Evolutionary conservation across 2,888 invertebrate species (phyloP).

Genomic region (Protonemura montana): DNA sequence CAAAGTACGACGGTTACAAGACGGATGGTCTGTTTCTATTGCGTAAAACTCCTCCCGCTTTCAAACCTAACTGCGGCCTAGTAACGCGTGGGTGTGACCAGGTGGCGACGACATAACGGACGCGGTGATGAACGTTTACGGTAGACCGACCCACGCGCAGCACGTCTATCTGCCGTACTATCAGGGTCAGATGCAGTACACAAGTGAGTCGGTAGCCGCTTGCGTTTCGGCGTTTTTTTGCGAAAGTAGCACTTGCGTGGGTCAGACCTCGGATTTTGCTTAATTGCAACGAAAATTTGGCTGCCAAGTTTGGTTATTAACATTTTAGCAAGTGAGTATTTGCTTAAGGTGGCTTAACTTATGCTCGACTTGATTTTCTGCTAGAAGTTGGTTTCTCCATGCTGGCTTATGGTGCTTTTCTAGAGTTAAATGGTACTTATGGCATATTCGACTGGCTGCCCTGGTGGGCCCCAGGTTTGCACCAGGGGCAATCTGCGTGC

Average conservation of each 20-base stretch:
- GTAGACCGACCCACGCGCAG: constrained; percentile 62
- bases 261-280: background rate
- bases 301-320: background rate
- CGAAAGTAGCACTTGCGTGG: background rate
- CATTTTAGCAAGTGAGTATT: background rate
- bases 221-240: background rate
- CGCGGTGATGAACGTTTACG: constrained; percentile 58
- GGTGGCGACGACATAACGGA: constrained; percentile 55
- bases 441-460: too few species aligned
- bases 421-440: too few species aligned
- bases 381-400: too few species aligned
- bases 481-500: too few species aligned
- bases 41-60: background rate
- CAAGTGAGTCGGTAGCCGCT: constrained; percentile 47
- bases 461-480: too few species aligned
- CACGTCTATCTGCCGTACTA: constrained; percentile 64
- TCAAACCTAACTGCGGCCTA: background rate
- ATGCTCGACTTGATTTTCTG: too few species aligned
- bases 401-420: too few species aligned
- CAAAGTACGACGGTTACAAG: too few species aligned
- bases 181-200: constrained; percentile 62
- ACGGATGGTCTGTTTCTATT: too few species aligned
- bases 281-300: too few species aligned
- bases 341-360: background rate
- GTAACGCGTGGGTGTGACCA: constrained; percentile 44